phyloP scores from a whole-genome alignment of 2,888 invertebrate species.

The Scrobipalpa costella region DNA sequence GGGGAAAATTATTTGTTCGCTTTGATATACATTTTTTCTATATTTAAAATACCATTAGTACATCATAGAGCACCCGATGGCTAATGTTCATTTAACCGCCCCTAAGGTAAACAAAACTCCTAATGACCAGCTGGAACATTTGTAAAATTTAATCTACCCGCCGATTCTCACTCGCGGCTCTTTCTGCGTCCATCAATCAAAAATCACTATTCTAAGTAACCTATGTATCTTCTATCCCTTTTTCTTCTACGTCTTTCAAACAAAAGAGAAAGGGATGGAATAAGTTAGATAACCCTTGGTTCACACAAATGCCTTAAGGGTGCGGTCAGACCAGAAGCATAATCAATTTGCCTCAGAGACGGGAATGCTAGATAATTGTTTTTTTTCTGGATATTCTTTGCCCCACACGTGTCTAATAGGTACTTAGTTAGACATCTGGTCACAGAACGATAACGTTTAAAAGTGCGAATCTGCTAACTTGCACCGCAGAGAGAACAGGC shows the following conservation, averaged over 20 bases:
- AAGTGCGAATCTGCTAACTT: no score
- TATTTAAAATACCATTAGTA: conserved; percentile 17
- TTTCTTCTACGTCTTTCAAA: background rate
- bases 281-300: conserved; percentile 42
- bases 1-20: background rate
- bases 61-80: conserved; percentile 24
- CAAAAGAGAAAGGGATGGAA: conserved; percentile 33
- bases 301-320: conserved; percentile 54
- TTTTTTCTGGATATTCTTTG: conserved; percentile 26
- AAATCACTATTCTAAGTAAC: conserved; percentile 35
- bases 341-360: conserved; percentile 53
- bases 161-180: conserved; percentile 49
- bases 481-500: no score
- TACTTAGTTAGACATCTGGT: background rate
- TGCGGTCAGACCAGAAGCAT: conserved; percentile 47
- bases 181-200: conserved; percentile 62
- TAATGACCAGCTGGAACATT: conserved; percentile 45
- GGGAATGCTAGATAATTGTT: conserved; percentile 39
- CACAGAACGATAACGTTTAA: background rate
- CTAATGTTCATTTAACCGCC: conserved; percentile 40
- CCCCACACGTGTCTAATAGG: conserved; percentile 5
- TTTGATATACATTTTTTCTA: background rate
- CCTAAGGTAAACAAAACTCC: conserved; percentile 54
- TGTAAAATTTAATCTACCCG: conserved; percentile 52
- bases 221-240: conserved; percentile 5